phyloP scores from a whole-genome alignment of 2,888 invertebrate species.

The Lymantria dispar region DNA sequence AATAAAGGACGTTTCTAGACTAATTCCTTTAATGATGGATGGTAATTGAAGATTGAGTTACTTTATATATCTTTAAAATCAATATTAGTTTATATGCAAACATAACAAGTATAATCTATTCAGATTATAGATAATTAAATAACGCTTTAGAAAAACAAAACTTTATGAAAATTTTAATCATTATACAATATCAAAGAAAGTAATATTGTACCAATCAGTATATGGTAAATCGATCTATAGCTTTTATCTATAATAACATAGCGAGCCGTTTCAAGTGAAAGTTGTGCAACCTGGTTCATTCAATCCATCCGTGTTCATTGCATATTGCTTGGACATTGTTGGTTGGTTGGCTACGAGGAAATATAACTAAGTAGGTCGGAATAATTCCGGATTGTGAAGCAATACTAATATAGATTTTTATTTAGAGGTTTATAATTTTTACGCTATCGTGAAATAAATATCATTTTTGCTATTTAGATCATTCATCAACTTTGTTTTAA shows the following conservation, averaged over 20 bases:
- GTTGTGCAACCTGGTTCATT: conserved; percentile 34
- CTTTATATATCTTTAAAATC: no score
- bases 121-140: no score
- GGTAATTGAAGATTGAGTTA: no score
- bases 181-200: not conserved
- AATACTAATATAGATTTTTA: not conserved
- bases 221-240: conserved; percentile 10
- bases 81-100: no score
- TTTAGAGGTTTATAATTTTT: no score
- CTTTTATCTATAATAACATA: conserved; percentile 8
- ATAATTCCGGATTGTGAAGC: conserved; percentile 23
- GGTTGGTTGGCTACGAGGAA: conserved; percentile 27
- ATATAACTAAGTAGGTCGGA: conserved; percentile 21
- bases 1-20: no score
- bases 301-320: conserved; percentile 40
- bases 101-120: no score
- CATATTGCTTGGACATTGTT: conserved; percentile 7
- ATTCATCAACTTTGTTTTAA: no score
- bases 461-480: no score
- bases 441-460: no score
- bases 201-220: not conserved
- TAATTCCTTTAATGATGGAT: no score
- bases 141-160: not conserved
- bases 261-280: conserved; percentile 44
- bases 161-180: not conserved